phyloP scores from a whole-genome alignment of 2,113 vertebrate genomes.

The Astur gentilis region DNA sequence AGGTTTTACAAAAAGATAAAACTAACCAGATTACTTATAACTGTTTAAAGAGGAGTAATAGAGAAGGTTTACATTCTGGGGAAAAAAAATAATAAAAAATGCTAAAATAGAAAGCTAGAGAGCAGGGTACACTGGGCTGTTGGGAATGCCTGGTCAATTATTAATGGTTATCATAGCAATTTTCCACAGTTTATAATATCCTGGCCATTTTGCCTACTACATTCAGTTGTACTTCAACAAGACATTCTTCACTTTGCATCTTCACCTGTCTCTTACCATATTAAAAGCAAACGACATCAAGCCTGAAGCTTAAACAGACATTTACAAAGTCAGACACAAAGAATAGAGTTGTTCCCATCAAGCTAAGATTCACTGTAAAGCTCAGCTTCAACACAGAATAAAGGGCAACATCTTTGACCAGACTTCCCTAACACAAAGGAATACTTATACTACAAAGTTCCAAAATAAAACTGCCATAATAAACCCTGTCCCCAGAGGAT shows the following conservation, averaged over 20 bases:
- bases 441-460: background rate
- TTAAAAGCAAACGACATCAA: background rate
- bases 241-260: background rate
- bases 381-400: background rate
- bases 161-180: fast-evolving
- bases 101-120: background rate
- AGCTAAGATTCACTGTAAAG: background rate
- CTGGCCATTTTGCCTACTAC: background rate
- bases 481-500: background rate
- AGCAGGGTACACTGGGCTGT: background rate
- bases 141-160: background rate
- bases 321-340: background rate
- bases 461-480: background rate
- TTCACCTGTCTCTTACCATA: background rate
- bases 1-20: background rate
- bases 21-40: background rate
- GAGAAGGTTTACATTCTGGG: background rate
- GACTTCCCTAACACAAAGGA: background rate
- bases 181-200: background rate
- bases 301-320: background rate
- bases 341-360: background rate
- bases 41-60: background rate
- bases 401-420: background rate
- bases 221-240: background rate
- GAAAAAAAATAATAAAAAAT: background rate